Conservation (phyloP, 2,113 vertebrate genomes). For the Colistium nudipinnis region DNA sequence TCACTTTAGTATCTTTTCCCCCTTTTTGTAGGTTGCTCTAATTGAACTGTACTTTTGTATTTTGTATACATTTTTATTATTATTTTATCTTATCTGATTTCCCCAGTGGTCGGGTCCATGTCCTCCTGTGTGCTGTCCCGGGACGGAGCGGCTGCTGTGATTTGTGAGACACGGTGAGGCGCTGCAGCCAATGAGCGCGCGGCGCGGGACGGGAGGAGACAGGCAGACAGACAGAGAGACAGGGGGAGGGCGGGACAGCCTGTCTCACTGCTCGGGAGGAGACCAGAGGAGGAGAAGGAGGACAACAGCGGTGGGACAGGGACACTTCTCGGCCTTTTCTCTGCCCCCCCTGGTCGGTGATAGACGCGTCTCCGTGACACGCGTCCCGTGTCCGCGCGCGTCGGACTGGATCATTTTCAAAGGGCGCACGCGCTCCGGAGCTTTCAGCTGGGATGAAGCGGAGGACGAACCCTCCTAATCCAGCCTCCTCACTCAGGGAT, state of each 20-base stretch:
- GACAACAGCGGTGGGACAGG: too few species aligned
- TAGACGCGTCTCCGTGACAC: neutral
- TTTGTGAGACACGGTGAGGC: conserved; percentile 73
- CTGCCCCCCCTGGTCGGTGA: too few species aligned
- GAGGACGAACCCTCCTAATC: neutral
- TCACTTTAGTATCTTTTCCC: too few species aligned
- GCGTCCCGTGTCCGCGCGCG: neutral
- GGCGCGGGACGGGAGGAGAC: conserved; percentile 53
- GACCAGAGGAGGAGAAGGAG: neutral
- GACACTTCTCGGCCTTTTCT: too few species aligned
- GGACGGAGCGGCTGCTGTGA: conserved; percentile 25
- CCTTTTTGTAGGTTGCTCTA: too few species aligned
- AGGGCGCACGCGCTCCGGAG: conserved; percentile 31
- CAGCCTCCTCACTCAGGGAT: too few species aligned
- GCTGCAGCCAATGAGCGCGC: conserved; percentile 80
- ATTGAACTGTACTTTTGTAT: too few species aligned
- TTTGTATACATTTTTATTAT: too few species aligned
- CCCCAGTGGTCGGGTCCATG: too few species aligned
- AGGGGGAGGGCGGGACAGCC: conserved; percentile 40
- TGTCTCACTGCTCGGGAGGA: neutral
- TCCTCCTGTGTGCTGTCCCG: too few species aligned
- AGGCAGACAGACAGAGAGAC: too few species aligned
- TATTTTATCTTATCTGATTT: too few species aligned
- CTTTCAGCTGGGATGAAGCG: conserved; percentile 58
- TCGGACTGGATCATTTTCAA: conserved; percentile 41